phyloP scores from a whole-genome alignment of 2,797 vertebrate genomes.

The Eulemur albifrons region DNA sequence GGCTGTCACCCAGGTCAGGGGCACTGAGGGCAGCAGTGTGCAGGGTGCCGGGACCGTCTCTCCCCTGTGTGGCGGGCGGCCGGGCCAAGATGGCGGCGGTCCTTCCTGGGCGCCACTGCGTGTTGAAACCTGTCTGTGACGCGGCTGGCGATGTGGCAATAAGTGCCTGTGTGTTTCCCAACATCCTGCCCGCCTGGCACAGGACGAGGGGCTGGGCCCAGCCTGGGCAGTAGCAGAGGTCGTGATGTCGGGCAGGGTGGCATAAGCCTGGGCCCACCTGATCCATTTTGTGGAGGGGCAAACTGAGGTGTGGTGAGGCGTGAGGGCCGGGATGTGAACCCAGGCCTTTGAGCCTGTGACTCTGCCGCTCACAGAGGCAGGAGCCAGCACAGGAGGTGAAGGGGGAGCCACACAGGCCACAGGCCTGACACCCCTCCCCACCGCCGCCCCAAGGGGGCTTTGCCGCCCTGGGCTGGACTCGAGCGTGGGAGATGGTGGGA shows the following conservation, averaged over 20 bases:
- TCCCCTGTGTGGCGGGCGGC: rapidly evolving
- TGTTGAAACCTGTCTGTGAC: slow-evolving; percentile 24
- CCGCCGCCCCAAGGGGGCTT: background rate
- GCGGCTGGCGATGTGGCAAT: slow-evolving; percentile 42
- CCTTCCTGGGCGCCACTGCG: background rate
- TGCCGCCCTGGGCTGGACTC: background rate
- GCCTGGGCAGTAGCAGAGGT: background rate
- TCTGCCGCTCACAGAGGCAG: background rate
- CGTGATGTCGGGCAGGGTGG: rapidly evolving
- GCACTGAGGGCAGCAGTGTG: rapidly evolving
- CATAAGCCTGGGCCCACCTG: rapidly evolving
- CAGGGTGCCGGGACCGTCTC: rapidly evolving
- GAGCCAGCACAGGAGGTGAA: background rate
- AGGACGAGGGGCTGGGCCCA: background rate
- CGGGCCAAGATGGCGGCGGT: rapidly evolving
- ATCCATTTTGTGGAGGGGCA: background rate
- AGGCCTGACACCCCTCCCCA: background rate
- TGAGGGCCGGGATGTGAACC: background rate
- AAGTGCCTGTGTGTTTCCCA: slow-evolving; percentile 50
- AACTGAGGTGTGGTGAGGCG: background rate
- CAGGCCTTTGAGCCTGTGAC: too few species aligned
- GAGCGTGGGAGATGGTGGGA: background rate
- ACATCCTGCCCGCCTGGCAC: slow-evolving; percentile 62
- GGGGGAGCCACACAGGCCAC: rapidly evolving
- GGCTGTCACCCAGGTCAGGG: rapidly evolving